Evolutionary conservation across 2,113 vertebrate genomes (phyloP).

Genomic region (Myotis yumanensis): DNA sequence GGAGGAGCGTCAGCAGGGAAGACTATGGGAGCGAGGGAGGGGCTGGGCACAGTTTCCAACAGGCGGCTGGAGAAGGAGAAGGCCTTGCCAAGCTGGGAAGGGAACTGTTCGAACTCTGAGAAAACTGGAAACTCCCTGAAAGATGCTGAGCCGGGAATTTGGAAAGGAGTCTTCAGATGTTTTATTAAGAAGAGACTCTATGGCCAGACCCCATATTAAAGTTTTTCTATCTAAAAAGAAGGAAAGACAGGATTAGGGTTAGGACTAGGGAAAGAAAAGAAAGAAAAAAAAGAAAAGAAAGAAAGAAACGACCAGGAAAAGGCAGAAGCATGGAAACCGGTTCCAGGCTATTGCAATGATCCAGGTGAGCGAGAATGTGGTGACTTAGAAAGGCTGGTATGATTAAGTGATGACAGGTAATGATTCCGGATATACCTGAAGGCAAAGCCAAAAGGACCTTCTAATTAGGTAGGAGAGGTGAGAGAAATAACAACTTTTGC

Average conservation of each 20-base stretch:
- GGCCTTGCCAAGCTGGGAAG: neutral
- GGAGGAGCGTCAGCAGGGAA: neutral
- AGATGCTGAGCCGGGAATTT: neutral
- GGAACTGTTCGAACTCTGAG: neutral
- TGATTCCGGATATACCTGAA: neutral
- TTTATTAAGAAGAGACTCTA: neutral
- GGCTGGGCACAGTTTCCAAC: neutral
- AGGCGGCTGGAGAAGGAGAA: neutral
- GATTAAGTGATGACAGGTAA: neutral
- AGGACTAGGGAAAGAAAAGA: too few relatives aligned
- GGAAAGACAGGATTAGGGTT: neutral
- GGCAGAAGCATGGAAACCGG: neutral
- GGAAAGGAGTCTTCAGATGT: neutral
- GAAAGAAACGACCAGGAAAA: too few relatives aligned
- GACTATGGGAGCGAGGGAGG: too few relatives aligned
- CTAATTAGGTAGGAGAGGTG: neutral
- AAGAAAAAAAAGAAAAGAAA: neutral
- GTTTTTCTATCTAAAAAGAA: neutral
- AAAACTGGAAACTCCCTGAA: neutral
- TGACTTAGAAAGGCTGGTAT: neutral
- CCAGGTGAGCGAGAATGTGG: neutral
- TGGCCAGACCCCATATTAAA: neutral
- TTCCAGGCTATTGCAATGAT: neutral
- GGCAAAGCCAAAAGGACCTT: neutral
- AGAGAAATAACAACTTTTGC: neutral